phyloP scores from a whole-genome alignment of 2,888 invertebrate species.

The Chromoteleia sp. region DNA sequence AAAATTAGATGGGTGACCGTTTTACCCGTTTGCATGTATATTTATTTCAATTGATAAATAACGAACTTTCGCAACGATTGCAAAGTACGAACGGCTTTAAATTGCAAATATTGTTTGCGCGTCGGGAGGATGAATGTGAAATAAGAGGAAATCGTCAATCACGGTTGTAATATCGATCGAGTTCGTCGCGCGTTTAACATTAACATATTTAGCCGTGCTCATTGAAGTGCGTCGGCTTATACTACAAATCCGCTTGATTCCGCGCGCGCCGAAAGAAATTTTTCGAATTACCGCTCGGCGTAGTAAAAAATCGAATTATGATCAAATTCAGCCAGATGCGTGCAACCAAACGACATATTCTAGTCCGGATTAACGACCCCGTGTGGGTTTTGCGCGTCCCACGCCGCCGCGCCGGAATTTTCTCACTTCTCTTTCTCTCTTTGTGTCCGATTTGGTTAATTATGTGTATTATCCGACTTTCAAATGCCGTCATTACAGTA shows the following conservation, averaged over 20 bases:
- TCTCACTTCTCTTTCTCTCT: constrained; percentile 43
- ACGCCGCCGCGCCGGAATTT: constrained; percentile 52
- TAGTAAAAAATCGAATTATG: constrained; percentile 61
- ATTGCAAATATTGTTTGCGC: constrained; percentile 45
- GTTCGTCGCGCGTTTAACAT: constrained; percentile 37
- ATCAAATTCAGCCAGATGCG: constrained; percentile 62
- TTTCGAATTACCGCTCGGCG: constrained; percentile 42
- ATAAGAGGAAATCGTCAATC: constrained; percentile 49
- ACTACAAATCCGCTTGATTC: constrained; percentile 28
- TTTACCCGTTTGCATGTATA: too few species aligned
- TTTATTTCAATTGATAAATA: constrained; percentile 13
- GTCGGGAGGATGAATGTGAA: constrained; percentile 34
- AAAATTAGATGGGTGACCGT: background rate
- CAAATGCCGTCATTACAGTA: constrained; percentile 40
- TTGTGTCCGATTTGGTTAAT: constrained; percentile 49
- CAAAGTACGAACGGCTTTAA: constrained; percentile 13
- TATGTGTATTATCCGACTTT: constrained; percentile 50
- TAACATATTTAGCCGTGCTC: constrained; percentile 41
- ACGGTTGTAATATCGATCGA: constrained; percentile 46
- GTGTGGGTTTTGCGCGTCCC: constrained; percentile 60
- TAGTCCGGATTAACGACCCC: constrained; percentile 65
- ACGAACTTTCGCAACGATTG: constrained; percentile 14
- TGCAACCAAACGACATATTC: constrained; percentile 64
- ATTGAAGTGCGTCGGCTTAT: constrained; percentile 28
- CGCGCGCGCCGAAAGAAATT: constrained; percentile 33